Base-by-base conservation (phyloP, 1,140 invertebrate species). In the Anastrepha obliqua region DNA sequence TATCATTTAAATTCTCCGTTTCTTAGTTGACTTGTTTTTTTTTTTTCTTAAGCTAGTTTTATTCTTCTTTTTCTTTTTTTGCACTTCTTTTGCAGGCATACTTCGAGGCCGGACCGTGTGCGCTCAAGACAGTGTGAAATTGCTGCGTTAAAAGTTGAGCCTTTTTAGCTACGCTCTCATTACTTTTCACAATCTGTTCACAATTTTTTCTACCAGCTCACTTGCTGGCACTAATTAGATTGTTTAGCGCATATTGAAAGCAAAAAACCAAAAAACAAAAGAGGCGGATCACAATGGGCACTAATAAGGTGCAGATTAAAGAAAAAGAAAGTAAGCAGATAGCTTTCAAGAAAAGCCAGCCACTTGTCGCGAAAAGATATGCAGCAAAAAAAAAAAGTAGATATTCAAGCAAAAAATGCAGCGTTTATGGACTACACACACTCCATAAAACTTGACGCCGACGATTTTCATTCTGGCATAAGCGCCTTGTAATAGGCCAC, bases 391-490 rank as follows among this genome's bases (percentile, higher is more conserved):
- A 29, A 62, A 62, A 62, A 81, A 4, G 47, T 15, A 58, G 1
- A 29, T 29, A 29, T 0, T 29, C 0, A 29, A 29, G 29, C 5
- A n/a, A 58, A 47, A 81, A 81, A 81, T 55, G 6, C n/a, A 15
- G 74, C 51, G 47, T 81, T 81, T 81, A 81, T 81, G 51, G 74
- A 81, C 74, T 81, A 17, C 20, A 81, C 74, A 81, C 74, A 81
- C 74, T 81, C 20, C 74, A 81, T 81, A 81, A 81, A 81, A 81
- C 74, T 81, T 81, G 51, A 55, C n/a, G 55, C 74, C 55, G 55
- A 47, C 55, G 47, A 81, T 81, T 81, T 81, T 11, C 47, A 7
- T 81, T 2, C 17, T 17, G 47, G 15, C 42, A 7, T 55, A 81
- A 81, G 74, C 74, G 74, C 74, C 74, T 29, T 55, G 47, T 17